phyloP scores from a whole-genome alignment of 2,888 invertebrate genomes.

The Ormyrus rosae region DNA sequence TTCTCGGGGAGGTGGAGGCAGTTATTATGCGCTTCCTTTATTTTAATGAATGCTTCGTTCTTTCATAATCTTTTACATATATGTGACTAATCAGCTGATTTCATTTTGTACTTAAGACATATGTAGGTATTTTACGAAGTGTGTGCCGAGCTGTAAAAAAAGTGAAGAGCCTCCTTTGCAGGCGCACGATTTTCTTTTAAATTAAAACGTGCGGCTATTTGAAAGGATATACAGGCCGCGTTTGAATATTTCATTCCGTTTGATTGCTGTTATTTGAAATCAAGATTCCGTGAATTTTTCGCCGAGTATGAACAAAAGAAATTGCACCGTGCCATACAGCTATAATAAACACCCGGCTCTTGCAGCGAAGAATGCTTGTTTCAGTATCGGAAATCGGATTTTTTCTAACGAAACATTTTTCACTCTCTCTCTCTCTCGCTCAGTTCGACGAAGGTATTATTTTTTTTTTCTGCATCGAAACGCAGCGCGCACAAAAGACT shows the following conservation, averaged over 20 bases:
- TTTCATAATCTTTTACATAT: too few species aligned
- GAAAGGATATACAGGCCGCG: neutral
- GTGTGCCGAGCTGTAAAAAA: too few species aligned
- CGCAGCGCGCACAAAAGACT: too few species aligned
- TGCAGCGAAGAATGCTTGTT: constrained; percentile 42
- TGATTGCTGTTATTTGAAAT: constrained; percentile 39
- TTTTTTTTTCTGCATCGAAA: neutral
- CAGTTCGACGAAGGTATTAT: constrained; percentile 4
- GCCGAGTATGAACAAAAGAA: constrained; percentile 21
- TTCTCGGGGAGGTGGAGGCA: too few species aligned
- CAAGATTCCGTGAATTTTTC: constrained; percentile 46
- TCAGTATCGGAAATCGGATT: constrained; percentile 50
- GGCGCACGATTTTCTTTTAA: too few species aligned
- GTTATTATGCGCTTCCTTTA: too few species aligned
- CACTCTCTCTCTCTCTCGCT: neutral
- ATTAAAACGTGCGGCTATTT: neutral
- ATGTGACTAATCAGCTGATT: too few species aligned
- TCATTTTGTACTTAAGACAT: too few species aligned
- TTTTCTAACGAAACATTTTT: constrained; percentile 39
- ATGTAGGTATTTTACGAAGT: too few species aligned
- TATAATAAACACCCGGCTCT: neutral
- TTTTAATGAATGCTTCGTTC: too few species aligned
- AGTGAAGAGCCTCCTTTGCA: too few species aligned
- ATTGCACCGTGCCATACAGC: constrained; percentile 21
- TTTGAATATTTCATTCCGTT: constrained; percentile 12